These are phyloP conservation scores for Sphaerophoria taeniata DNA, from an alignment of 2,888 invertebrate genomes.

Conservation along the genomic window DNA sequence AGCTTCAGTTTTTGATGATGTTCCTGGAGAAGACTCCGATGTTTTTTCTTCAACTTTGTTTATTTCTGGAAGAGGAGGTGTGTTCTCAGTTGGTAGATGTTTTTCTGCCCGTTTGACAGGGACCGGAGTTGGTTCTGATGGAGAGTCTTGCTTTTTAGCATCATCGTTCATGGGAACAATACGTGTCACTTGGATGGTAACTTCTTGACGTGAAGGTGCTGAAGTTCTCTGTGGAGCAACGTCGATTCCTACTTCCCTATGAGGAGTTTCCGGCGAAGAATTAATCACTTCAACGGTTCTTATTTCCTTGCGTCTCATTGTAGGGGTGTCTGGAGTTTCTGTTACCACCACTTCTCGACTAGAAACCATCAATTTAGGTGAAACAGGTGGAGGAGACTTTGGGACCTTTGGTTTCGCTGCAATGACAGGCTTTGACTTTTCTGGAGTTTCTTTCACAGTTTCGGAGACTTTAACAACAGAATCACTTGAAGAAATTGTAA, in stretches of 20 bases:
- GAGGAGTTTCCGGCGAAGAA: slow-evolving; percentile 48
- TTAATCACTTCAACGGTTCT: slow-evolving; percentile 37
- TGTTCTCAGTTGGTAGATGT: not conserved
- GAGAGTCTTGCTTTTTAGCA: not conserved
- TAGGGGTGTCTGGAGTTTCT: slow-evolving; percentile 58
- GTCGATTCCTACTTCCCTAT: slow-evolving; percentile 48
- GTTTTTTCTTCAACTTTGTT: slow-evolving; percentile 33
- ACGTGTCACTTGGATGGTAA: slow-evolving; percentile 29
- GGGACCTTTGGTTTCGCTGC: slow-evolving; percentile 63
- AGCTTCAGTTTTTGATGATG: not conserved
- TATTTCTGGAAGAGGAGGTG: slow-evolving; percentile 37
- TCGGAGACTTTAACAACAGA: slow-evolving; percentile 29
- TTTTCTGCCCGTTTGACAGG: slow-evolving; percentile 32
- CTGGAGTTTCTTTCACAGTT: slow-evolving; percentile 43
- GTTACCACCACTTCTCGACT: slow-evolving; percentile 3
- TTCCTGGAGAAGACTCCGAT: not conserved
- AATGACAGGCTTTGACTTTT: slow-evolving; percentile 50
- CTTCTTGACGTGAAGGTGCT: slow-evolving; percentile 24
- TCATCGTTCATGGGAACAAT: slow-evolving; percentile 13
- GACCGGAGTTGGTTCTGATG: slow-evolving; percentile 23
- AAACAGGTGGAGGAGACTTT: slow-evolving; percentile 43
- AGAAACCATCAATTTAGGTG: slow-evolving; percentile 19
- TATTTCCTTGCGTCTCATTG: slow-evolving; percentile 61
- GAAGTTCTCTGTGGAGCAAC: not conserved
- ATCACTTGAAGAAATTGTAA: not conserved